A percentile compares a stretch with the other conserved stretches of the same genome.
phyloP scores from a whole-genome alignment of 2,888 invertebrate species.

The Amphipoea oculea region DNA sequence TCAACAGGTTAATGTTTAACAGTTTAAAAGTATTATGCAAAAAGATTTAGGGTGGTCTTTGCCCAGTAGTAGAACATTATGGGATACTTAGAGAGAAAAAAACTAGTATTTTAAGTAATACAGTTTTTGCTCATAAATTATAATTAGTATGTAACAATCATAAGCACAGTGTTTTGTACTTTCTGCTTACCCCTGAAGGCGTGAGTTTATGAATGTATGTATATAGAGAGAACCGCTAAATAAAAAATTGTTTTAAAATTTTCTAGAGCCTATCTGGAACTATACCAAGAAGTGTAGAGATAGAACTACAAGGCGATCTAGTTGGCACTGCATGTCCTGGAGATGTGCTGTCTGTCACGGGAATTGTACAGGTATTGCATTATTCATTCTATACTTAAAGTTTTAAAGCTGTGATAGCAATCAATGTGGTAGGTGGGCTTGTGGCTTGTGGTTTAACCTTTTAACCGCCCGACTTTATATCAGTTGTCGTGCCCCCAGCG shows the following conservation, averaged over 20 bases:
- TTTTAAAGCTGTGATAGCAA: neutral
- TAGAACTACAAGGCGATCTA: slow-evolving; percentile 95
- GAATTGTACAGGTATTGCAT: slow-evolving; percentile 93
- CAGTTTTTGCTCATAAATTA: neutral
- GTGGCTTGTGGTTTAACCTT: neutral
- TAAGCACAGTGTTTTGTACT: neutral
- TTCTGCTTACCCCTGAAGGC: neutral
- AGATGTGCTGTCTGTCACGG: slow-evolving; percentile 96
- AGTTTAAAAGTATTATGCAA: neutral
- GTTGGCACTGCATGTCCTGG: slow-evolving; percentile 96
- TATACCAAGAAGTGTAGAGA: slow-evolving; percentile 95
- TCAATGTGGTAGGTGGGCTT: neutral
- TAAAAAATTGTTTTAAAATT: neutral
- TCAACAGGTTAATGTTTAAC: neutral
- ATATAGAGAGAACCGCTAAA: neutral
- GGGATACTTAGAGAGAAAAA: neutral
- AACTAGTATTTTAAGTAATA: neutral
- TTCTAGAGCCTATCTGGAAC: slow-evolving; percentile 92
- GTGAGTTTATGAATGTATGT: neutral
- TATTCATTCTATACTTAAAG: neutral
- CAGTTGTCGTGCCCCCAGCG: too few species aligned
- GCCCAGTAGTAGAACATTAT: neutral
- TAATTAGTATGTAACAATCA: neutral
- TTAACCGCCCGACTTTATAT: too few species aligned
- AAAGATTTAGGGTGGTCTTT: neutral